These are phyloP conservation scores for Cyprichromis sp. DNA, from an alignment of 2,113 vertebrate species.

Conservation along the genomic window DNA sequence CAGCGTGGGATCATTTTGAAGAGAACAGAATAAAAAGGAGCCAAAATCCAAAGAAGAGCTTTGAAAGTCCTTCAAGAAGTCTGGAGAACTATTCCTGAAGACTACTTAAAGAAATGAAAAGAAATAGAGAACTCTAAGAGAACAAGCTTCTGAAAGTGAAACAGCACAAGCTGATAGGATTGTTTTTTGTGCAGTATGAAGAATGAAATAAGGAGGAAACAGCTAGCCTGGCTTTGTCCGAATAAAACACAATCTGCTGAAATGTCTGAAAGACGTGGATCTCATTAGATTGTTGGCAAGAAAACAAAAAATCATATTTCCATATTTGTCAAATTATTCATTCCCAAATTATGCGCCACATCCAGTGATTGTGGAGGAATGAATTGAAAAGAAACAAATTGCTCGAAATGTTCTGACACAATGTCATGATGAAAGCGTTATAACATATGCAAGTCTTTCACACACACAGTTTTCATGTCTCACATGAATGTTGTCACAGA, in stretches of 20 bases:
- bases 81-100: neutral
- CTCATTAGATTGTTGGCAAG: neutral
- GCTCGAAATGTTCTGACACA: neutral
- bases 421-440: neutral
- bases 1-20: neutral
- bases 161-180: neutral
- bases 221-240: neutral
- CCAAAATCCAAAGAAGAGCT: neutral
- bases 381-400: neutral
- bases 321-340: neutral
- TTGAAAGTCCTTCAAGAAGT: neutral
- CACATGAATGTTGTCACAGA: neutral
- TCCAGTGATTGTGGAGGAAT: neutral
- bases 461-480: neutral
- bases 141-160: neutral
- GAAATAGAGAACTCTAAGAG: neutral
- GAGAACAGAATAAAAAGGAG: neutral
- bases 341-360: neutral
- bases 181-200: neutral
- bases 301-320: neutral
- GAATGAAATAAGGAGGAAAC: neutral
- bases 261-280: neutral
- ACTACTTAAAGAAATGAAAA: neutral
- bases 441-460: neutral
- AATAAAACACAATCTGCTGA: neutral